Evolutionary conservation across 2,888 invertebrate species (phyloP).

Genomic region (Meiosimyza decipiens): DNA sequence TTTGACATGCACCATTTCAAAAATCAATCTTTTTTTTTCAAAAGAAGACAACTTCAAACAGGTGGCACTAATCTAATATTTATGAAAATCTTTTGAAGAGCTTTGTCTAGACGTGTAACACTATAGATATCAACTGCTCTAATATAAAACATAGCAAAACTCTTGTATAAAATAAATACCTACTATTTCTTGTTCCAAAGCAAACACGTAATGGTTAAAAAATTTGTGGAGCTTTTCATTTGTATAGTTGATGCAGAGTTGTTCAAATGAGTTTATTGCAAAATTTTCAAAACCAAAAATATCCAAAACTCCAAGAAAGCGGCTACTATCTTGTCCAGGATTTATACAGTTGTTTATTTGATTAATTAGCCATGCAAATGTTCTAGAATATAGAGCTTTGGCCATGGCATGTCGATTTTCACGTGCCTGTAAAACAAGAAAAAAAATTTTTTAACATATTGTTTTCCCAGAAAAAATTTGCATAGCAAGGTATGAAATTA

Average conservation of each 20-base stretch:
- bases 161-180: constrained; percentile 65
- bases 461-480: too few relatives aligned
- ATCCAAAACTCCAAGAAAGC: constrained; percentile 88
- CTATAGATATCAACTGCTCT: too few relatives aligned
- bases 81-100: too few relatives aligned
- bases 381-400: constrained; percentile 88
- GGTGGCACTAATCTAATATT: too few relatives aligned
- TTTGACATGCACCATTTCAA: too few relatives aligned
- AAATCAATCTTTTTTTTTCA: too few relatives aligned
- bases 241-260: constrained; percentile 93
- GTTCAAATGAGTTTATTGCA: constrained; percentile 89
- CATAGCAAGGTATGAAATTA: too few relatives aligned
- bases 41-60: too few relatives aligned
- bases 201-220: constrained; percentile 96
- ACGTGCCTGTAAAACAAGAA: constrained; percentile 72
- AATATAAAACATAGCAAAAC: neutral
- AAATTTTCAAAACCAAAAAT: constrained; percentile 97
- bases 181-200: constrained; percentile 92
- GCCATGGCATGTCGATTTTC: constrained; percentile 95
- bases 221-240: constrained; percentile 95
- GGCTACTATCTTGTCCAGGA: constrained; percentile 82
- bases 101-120: too few relatives aligned
- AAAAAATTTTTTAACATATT: neutral
- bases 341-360: constrained; percentile 93
- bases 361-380: constrained; percentile 92